Base-by-base conservation (phyloP, 1,140 invertebrate species). In the Drosophila paulistorum region DNA sequence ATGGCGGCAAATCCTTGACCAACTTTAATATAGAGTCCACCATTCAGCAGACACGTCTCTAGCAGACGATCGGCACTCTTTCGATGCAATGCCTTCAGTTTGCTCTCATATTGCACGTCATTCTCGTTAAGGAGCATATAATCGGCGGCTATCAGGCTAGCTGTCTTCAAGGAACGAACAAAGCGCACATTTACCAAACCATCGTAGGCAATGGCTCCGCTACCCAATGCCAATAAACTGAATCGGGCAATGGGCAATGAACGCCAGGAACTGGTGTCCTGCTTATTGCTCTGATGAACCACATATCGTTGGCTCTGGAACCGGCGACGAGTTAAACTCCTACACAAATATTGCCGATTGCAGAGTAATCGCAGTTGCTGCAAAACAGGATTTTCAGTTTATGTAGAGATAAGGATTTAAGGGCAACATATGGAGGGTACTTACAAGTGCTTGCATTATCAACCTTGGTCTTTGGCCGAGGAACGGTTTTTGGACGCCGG, bases 1-100 rank as follows among this genome's bases (percentile, higher is more conserved):
- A 97, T 93, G 1, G 95, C 94, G 4, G 95, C 95, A 42, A 97
- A 92, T 6, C 96, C 96, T 90, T 97, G 96, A 1, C 96, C 96
- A 14, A 97, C 92, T 90, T 97, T 97, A 2, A 97, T 94, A 87
- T 96, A 97, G 1, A 96, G 91, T 0, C 96, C 96, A 45, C 96
- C 96, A 93, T 97, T 97, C 48, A 93, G 90, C 33, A 96, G 91
- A 85, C 96, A 97, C 0, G 95, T 95, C 45, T 94, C 77, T 9
- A 96, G 85, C 55, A 97, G 93, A 30, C 94, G 92, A 20, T 95
- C 91, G 1, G 96, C 96, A 64, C 95, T 93, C 72, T 94, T 92
- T 82, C 93, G 91, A 86, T 97, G 96, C 67, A 93, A 90, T 14
- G 73, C 65, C 48, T 92, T 89, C 0, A 85, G 39, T 20, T 77